A percentile compares a stretch with the other conserved stretches of the same genome.
phyloP scores from a whole-genome alignment of 2,113 vertebrate species.

The Ariopsis seemanni region DNA sequence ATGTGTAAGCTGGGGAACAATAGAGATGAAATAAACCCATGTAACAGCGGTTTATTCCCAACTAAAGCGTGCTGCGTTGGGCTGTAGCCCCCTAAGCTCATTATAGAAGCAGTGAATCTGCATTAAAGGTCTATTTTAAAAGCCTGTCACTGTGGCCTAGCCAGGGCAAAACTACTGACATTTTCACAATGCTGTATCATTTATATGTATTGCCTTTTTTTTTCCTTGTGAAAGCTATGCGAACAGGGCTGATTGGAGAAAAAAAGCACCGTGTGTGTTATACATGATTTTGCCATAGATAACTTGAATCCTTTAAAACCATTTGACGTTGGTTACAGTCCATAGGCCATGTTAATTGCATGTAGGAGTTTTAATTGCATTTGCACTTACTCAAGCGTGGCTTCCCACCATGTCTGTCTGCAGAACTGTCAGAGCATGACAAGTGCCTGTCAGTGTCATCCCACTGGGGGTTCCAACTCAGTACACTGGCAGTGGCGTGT shows the following conservation, averaged over 20 bases:
- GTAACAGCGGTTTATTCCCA: conserved; percentile 47
- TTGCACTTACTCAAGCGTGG: conserved; percentile 38
- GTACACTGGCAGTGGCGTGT: conserved; percentile 23
- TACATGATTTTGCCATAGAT: conserved; percentile 29
- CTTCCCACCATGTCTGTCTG: conserved; percentile 57
- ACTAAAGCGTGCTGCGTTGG: conserved; percentile 40
- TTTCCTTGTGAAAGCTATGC: conserved; percentile 6
- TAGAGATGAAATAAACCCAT: conserved; percentile 48
- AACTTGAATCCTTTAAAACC: conserved; percentile 34
- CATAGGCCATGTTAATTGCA: conserved; percentile 52
- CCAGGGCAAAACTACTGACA: conserved; percentile 1
- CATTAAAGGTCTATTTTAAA: conserved; percentile 31
- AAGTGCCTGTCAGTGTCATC: conserved; percentile 68
- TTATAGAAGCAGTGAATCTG: conserved; percentile 41
- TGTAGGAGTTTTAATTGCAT: conserved; percentile 53
- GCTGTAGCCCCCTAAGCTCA: conserved; percentile 30
- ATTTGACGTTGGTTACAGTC: conserved; percentile 43
- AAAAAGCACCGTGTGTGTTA: conserved; percentile 27
- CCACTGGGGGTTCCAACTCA: conserved; percentile 56
- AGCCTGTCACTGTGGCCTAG: conserved; percentile 35
- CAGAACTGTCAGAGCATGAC: conserved; percentile 64
- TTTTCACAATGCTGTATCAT: conserved; percentile 1
- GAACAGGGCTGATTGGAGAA: conserved; percentile 18
- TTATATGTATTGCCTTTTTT: conserved; percentile 20
- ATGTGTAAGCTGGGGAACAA: conserved; percentile 52